phyloP scores from a whole-genome alignment of 2,888 invertebrate species.

The Maniola hyperantus region DNA sequence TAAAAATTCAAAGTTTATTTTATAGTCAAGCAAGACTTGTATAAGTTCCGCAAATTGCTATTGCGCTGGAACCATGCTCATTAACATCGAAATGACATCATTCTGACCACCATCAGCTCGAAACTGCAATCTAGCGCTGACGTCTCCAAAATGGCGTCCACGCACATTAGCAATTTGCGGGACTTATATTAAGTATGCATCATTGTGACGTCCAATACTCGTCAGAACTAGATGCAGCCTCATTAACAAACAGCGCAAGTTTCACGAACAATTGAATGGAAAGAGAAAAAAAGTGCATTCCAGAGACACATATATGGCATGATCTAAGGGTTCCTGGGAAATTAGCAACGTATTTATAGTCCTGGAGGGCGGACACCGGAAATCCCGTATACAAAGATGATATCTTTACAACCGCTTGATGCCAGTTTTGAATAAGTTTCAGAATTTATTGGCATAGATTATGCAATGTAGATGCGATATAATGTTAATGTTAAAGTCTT shows the following conservation, averaged over 20 bases:
- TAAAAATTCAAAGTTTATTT: background rate
- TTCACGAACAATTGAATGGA: constrained; percentile 36
- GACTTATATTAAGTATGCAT: constrained; percentile 13
- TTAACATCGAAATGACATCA: no score
- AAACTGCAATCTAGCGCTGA: no score
- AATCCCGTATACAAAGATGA: constrained; percentile 77
- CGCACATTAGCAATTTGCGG: no score
- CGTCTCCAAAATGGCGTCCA: no score
- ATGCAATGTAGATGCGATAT: background rate
- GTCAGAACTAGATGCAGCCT: constrained; percentile 31
- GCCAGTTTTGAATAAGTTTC: constrained; percentile 75
- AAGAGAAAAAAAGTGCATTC: constrained; percentile 39
- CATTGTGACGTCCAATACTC: constrained; percentile 12
- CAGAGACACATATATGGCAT: constrained; percentile 36
- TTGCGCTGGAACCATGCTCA: no score
- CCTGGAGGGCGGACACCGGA: constrained; percentile 65
- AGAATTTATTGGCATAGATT: constrained; percentile 49
- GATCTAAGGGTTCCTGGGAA: constrained; percentile 57
- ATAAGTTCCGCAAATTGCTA: no score
- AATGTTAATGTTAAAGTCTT: background rate
- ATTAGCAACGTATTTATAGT: constrained; percentile 60
- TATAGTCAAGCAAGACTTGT: background rate
- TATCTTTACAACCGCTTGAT: constrained; percentile 66
- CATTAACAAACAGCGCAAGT: constrained; percentile 35
- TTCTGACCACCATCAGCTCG: no score